Evolutionary conservation across 2,113 vertebrate genomes (phyloP).

Genomic region (Dasypus novemcinctus): DNA sequence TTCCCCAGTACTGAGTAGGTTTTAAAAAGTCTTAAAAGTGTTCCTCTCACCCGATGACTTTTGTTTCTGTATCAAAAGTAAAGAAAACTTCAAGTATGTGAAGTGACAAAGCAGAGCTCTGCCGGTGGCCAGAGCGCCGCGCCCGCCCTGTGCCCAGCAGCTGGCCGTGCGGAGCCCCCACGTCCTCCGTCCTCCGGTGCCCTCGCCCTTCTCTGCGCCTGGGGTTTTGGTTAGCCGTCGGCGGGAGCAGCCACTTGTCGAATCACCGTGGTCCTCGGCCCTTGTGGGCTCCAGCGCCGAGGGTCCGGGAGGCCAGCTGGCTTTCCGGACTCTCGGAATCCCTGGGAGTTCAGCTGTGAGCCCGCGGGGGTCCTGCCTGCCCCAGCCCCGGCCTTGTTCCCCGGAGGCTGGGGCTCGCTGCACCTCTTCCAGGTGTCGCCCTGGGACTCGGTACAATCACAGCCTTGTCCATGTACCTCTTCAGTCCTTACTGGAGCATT

Average conservation of each 20-base stretch:
- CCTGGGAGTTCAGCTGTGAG: not conserved
- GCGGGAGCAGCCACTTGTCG: not conserved
- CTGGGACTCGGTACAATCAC: too few relatives aligned
- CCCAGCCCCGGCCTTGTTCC: accelerated
- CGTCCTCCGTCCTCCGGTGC: too few relatives aligned
- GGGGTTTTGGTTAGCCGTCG: not conserved
- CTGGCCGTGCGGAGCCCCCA: too few relatives aligned
- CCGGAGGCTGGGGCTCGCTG: not conserved
- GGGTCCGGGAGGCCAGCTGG: not conserved
- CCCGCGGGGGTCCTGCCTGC: not conserved
- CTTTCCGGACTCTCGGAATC: not conserved
- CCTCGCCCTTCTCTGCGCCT: not conserved
- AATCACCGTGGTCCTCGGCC: not conserved
- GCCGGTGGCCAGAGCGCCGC: too few relatives aligned
- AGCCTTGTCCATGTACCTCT: too few relatives aligned
- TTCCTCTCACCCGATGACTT: not conserved
- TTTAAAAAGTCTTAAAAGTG: not conserved
- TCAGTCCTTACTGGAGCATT: too few relatives aligned
- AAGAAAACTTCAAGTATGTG: not conserved
- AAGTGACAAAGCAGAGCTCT: not conserved
- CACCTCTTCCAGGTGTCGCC: not conserved
- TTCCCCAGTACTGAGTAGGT: not conserved
- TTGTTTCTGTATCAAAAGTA: slow-evolving; percentile 15
- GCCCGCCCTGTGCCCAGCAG: not conserved
- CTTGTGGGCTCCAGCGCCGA: not conserved